phyloP scores from a whole-genome alignment of 2,888 invertebrate species.

The Disparrhopalites patrizii region DNA sequence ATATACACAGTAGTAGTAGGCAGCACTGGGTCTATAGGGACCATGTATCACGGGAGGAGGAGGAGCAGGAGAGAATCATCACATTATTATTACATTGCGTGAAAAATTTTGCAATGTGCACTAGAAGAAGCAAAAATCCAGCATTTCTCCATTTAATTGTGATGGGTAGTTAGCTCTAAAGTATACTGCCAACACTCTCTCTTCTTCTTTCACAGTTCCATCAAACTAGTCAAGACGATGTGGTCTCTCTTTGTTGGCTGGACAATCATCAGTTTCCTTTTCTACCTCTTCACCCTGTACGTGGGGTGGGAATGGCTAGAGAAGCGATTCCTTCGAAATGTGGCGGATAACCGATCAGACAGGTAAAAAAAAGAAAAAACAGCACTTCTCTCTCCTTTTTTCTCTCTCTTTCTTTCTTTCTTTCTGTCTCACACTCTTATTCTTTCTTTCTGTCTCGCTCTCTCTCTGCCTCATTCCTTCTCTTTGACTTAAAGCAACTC shows the following conservation, averaged over 20 bases:
- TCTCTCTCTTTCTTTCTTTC: too few relatives aligned
- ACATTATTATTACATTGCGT: background rate
- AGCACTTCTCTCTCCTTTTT: too few relatives aligned
- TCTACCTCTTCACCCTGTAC: conserved; percentile 14
- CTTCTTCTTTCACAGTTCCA: conserved; percentile 8
- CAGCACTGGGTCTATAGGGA: too few relatives aligned
- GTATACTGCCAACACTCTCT: background rate
- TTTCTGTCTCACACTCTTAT: too few relatives aligned
- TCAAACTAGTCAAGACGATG: conserved; percentile 22
- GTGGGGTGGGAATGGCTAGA: conserved; percentile 13
- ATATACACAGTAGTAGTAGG: too few relatives aligned
- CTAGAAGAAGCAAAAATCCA: too few relatives aligned
- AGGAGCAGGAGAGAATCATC: too few relatives aligned
- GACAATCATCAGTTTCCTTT: conserved; percentile 13
- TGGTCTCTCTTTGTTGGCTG: conserved; percentile 22
- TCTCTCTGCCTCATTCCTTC: too few relatives aligned
- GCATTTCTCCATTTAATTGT: conserved; percentile 11
- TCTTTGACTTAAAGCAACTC: too few relatives aligned
- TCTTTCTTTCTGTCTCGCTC: too few relatives aligned
- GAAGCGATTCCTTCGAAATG: background rate
- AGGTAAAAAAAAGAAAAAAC: too few relatives aligned
- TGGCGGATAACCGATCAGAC: background rate
- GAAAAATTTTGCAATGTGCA: conserved; percentile 3
- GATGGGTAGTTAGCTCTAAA: conserved; percentile 19
- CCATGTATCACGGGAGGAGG: too few relatives aligned